A percentile compares a stretch with the other conserved stretches of the same genome.
Evolutionary conservation across 2,888 invertebrate species (phyloP).

Genomic region (Ormyrus rosae): DNA sequence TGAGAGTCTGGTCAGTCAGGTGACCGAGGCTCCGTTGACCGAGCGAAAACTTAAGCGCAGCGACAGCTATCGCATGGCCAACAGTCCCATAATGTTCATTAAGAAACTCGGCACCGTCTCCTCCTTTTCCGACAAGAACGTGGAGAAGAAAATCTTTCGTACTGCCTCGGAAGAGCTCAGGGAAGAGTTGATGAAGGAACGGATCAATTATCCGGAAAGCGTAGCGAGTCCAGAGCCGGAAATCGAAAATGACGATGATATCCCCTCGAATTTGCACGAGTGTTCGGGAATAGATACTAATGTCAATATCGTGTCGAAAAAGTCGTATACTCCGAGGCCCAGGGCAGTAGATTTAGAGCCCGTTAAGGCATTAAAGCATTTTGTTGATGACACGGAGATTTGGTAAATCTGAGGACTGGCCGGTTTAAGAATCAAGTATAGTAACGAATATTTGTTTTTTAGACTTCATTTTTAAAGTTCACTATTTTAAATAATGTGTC

Average conservation of each 20-base stretch:
- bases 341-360: constrained; percentile 81
- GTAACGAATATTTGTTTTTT: too few species aligned
- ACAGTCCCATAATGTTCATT: constrained; percentile 83
- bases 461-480: too few species aligned
- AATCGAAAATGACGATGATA: constrained; percentile 60
- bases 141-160: constrained; percentile 66
- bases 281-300: neutral
- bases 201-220: constrained; percentile 84
- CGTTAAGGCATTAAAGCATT: constrained; percentile 82
- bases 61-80: constrained; percentile 90
- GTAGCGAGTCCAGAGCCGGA: constrained; percentile 51
- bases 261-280: neutral
- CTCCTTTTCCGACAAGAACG: constrained; percentile 62
- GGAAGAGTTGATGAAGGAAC: constrained; percentile 79
- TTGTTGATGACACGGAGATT: constrained; percentile 85
- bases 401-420: constrained; percentile 78
- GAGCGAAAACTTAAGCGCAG: constrained; percentile 84
- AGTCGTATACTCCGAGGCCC: constrained; percentile 78
- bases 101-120: constrained; percentile 74
- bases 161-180: constrained; percentile 73
- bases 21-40: constrained; percentile 49
- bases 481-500: too few species aligned
- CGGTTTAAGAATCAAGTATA: too few species aligned
- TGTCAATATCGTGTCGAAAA: neutral
- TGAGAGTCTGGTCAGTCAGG: neutral